Evolutionary conservation across 2,113 vertebrate genomes (phyloP), one percentile per base, ranked within the genome.

Genomic region (Melozone crissalis): DNA sequence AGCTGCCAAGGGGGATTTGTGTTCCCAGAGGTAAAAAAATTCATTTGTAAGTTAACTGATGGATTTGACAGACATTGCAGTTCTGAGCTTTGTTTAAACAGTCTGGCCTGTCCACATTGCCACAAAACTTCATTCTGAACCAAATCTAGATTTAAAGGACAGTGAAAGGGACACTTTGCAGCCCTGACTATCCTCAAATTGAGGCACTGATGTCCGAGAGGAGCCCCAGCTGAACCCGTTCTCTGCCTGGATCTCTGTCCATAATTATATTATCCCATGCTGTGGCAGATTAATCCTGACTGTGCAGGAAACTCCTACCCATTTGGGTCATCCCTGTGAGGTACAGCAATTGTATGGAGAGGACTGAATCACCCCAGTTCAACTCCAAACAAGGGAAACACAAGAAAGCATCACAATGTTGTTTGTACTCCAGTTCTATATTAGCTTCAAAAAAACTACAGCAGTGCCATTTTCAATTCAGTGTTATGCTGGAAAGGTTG

Each of bases 401-500:
- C 74, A 84, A 93, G 89, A 89, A 97, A 96, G 84, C 89, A 83
- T 77, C 69, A 71, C 75, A 47, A 73, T 35, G 47, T 63, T 92
- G 93, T 94, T 95, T 87, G 89, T 71, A 89, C 85, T 95, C 79
- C 43, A 24, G 76, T 83, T 82, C 84, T 94, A 43, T 91, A 96
- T 96, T 97, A 97, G 72, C 84, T 96, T 72, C 72, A 93, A 97
- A 97, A 94, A 94, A 95, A 97, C 71, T 78, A 94, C 59, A 93
- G 94, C 89, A 85, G 84, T 96, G 95, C 96, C 96, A 97, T 97
- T 97, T 98, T 96, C 96, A 96, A 98, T 97, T 96, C 97, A 98
- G 97, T 96, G 95, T 98, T 98, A 98, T 59, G 91, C 97, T 98
- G 94, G 95, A 97, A 98, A 98, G 97, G 97, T 98, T 98, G 97